Base-by-base conservation (phyloP, 1,140 invertebrate genomes). In the Listronotus oregonensis region DNA sequence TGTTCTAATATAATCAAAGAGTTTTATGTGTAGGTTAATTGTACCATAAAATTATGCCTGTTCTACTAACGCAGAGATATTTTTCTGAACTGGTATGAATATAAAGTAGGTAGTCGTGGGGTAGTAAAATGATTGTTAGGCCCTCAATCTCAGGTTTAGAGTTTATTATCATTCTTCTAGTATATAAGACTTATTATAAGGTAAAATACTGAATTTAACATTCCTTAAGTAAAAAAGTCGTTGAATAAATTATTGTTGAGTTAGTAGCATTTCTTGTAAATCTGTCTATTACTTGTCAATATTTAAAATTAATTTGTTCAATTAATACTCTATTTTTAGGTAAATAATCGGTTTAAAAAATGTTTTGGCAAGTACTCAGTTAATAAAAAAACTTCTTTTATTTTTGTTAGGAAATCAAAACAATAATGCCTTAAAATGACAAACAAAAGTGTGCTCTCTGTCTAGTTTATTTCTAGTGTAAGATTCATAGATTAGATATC, bases 61-160 rank as follows among this genome's bases (percentile, higher is more conserved):
- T 71, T 67, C 70, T 72, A 74, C 71, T 74, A 73, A 72, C 66
- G 56, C 64, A 67, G 66, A 68, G 70, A 65, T 67, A 62, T 65
- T 68, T 46, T 60, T 64, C 65, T 60, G 59, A 62, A 49, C 40
- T 47, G 51, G 65, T 54, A 50, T 34, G 56, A 49, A 61, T 70
- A 61, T 32, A 11, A 65, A 40, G 32, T 69, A 69, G 56, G 46
- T 69, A 71, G 70, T 64, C 61, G 67, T 70, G 70, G 65, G 71
- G 69, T 66, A 66, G 64, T 65, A 62, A 70, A 66, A 47, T 61
- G 68, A 67, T 62, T 47, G 73, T 76, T 76, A 73, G 74, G 74
- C 74, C 74, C 74, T 73, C 65, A 71, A 66, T 76, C 74, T 76
- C 74, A 76, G 74, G 74, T 75, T 72, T 73, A 73, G 70, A 61